phyloP scores from a whole-genome alignment of 2,888 invertebrate species.

The Boloria selene region DNA sequence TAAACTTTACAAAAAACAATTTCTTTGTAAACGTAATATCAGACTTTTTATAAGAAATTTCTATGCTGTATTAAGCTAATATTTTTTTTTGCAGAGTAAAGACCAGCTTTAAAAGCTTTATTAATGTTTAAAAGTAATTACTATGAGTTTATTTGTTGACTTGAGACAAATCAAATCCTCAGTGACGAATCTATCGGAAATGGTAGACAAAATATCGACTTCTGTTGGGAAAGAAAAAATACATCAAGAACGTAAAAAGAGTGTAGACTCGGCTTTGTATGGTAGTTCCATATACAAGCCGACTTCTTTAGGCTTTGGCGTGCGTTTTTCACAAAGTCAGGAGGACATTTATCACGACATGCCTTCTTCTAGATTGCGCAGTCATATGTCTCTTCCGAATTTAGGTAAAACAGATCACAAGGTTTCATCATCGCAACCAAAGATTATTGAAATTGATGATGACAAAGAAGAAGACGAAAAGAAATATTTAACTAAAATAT shows the following conservation, averaged over 20 bases:
- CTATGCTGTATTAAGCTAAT: no score
- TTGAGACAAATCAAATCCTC: constrained; percentile 76
- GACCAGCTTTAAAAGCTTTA: constrained; percentile 36
- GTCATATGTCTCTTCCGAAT: constrained; percentile 77
- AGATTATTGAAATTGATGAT: constrained; percentile 70
- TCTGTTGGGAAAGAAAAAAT: constrained; percentile 58
- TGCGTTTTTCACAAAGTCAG: constrained; percentile 74
- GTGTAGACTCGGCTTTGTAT: constrained; percentile 57
- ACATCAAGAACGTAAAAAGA: constrained; percentile 54
- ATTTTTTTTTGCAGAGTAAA: constrained; percentile 34
- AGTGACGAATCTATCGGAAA: constrained; percentile 74
- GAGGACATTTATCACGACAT: constrained; percentile 72
- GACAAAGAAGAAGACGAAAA: constrained; percentile 55
- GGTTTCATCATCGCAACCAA: constrained; percentile 55
- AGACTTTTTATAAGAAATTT: no score
- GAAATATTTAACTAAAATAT: constrained; percentile 55
- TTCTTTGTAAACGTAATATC: no score
- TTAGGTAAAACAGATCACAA: constrained; percentile 69
- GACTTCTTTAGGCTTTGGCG: constrained; percentile 70
- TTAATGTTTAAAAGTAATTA: constrained; percentile 39
- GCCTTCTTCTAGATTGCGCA: constrained; percentile 73
- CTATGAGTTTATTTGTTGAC: constrained; percentile 78
- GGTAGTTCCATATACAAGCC: constrained; percentile 70
- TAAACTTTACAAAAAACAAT: no score
- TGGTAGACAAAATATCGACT: constrained; percentile 76